Conservation (phyloP, 2,113 vertebrate genomes). For the Uria lomvia region DNA sequence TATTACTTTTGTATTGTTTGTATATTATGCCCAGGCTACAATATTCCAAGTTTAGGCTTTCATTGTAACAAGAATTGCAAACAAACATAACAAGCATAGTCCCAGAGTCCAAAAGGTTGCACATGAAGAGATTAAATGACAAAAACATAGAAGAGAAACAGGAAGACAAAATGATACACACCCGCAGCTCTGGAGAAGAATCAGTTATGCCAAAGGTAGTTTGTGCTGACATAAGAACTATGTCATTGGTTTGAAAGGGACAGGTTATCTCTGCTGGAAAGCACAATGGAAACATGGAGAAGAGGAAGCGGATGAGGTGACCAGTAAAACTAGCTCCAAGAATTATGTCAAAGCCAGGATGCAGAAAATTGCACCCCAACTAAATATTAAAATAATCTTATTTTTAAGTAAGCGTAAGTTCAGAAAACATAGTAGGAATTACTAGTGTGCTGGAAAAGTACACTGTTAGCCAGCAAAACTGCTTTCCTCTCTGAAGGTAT, state of each 20-base stretch:
- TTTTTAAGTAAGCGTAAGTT: neutral
- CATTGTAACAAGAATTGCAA: neutral
- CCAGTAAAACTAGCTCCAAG: neutral
- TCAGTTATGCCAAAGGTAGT: neutral
- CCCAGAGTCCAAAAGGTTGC: neutral
- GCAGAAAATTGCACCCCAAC: neutral
- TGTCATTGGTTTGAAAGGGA: neutral
- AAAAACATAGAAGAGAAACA: neutral
- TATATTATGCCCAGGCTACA: neutral
- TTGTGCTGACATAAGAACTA: neutral
- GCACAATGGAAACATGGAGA: neutral
- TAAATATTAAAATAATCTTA: neutral
- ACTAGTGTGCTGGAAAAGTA: neutral
- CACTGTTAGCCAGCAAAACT: neutral
- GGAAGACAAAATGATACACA: neutral
- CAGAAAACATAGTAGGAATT: neutral
- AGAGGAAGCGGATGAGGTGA: neutral
- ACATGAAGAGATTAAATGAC: neutral
- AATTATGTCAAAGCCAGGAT: neutral
- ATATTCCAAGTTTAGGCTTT: neutral
- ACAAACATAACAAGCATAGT: neutral
- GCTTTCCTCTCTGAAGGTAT: neutral
- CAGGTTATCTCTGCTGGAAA: neutral
- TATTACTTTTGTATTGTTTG: neutral
- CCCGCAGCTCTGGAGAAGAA: accelerated